Base-by-base conservation (phyloP, 1,140 invertebrate genomes). In the Aphelenchoides besseyi region DNA sequence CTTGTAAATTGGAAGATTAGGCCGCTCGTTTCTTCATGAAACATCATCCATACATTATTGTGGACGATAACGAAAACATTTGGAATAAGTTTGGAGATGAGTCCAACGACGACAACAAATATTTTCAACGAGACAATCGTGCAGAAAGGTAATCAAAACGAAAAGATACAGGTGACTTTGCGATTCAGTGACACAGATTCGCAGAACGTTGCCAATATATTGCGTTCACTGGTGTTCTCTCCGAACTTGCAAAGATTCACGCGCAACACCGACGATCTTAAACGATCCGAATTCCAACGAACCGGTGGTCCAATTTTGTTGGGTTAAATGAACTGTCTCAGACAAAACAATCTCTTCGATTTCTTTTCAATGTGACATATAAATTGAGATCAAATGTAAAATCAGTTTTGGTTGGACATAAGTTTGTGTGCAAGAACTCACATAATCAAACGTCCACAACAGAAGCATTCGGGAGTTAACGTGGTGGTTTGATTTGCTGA, bases 401-500 rank as follows among this genome's bases (percentile, higher is more conserved):
- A n/a, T n/a, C n/a, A n/a, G n/a, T n/a, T n/a, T n/a, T n/a, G n/a
- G n/a, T n/a, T n/a, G n/a, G n/a, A n/a, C n/a, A n/a, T n/a, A 41
- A 5, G 5, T 41, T n/a, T 41, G n/a, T n/a, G 5, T 41, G 5
- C 5, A 33, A 59, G 52, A 52, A 71, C 70, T 71, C 36, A 71
- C 70, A 71, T n/a, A 59, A 71, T 71, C 1, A 23, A 30, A 16
- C 63, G 18, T 53, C 70, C 70, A 68, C 70, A 71, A 70, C 12
- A 1, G 48, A 71, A 71, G 36, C 70, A 71, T 53, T 23, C 28
- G 3, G 70, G 70, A 32, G 55, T 5, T 23, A 29, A 23, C 16
- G 16, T 66, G 63, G 30, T 66, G 8, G 2, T 37, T 8, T 1
- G 41, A 12, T 12, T 5, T 5, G 18, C 55, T 59, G 18, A 59